These are phyloP conservation scores for Thripadectes ignobilis DNA, from an alignment of 2,797 vertebrate genomes.

Conservation along the genomic window DNA sequence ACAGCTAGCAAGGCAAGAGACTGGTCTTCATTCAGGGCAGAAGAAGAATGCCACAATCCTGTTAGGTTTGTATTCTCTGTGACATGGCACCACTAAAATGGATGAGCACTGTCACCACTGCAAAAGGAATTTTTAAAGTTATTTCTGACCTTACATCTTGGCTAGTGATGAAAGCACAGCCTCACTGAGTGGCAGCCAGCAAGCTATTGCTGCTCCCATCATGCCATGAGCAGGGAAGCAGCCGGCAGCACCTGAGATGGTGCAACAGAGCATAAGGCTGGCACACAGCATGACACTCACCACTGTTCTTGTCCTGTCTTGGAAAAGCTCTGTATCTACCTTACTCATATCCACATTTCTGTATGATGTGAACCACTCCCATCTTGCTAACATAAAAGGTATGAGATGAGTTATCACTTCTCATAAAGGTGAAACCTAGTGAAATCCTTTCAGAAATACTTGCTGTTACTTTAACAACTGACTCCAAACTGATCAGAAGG, in stretches of 20 bases:
- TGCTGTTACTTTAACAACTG: neutral
- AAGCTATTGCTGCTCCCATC: neutral
- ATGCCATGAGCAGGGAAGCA: neutral
- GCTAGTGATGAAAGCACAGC: neutral
- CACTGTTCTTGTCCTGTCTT: neutral
- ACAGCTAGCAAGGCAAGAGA: neutral
- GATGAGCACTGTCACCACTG: neutral
- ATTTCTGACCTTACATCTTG: neutral
- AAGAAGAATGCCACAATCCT: neutral
- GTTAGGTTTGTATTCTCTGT: neutral
- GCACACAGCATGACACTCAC: neutral
- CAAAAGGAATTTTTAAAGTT: neutral
- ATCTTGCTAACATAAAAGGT: neutral
- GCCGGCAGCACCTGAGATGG: neutral
- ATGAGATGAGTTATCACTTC: neutral
- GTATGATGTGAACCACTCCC: neutral
- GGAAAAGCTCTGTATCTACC: neutral
- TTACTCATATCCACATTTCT: neutral
- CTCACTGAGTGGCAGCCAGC: neutral
- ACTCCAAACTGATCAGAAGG: neutral
- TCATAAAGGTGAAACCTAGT: neutral
- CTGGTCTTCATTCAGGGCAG: neutral
- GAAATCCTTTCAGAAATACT: neutral
- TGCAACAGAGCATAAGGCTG: rapidly evolving
- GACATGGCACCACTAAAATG: neutral